A percentile compares a stretch with the other conserved stretches of the same genome.
phyloP scores from a whole-genome alignment of 2,797 vertebrate species.

The Enteromius fasciolatus region DNA sequence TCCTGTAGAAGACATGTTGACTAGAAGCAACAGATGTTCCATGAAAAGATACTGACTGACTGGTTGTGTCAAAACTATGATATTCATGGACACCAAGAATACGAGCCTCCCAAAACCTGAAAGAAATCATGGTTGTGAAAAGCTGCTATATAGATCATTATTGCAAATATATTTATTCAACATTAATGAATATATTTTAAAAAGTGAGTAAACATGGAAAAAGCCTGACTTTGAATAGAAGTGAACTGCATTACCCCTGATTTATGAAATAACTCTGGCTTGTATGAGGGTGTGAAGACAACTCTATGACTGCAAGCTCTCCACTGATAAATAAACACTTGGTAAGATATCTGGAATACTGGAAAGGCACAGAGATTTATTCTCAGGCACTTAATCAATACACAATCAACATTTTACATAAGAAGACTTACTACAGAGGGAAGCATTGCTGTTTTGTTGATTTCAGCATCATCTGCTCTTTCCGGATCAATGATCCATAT shows the following conservation, averaged over 20 bases:
- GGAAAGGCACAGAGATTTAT: background rate
- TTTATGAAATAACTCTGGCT: conserved; percentile 16
- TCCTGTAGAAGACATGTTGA: background rate
- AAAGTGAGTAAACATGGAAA: background rate
- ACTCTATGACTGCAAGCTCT: conserved; percentile 23
- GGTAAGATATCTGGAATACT: conserved; percentile 11
- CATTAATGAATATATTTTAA: background rate
- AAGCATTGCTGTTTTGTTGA: background rate
- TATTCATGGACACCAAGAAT: background rate
- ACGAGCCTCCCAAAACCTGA: background rate
- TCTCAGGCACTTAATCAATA: background rate
- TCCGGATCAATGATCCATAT: conserved; percentile 5
- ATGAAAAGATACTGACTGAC: conserved; percentile 36
- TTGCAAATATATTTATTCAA: background rate
- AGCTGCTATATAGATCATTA: background rate
- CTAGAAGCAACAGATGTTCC: conserved; percentile 39
- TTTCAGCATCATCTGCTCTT: background rate
- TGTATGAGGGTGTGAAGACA: conserved; percentile 4
- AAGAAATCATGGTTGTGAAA: background rate
- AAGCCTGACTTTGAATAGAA: background rate
- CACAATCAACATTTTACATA: background rate
- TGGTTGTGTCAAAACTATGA: background rate
- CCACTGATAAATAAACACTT: conserved; percentile 32
- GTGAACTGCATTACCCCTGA: background rate
- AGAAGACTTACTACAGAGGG: background rate